These are phyloP conservation scores for Zapus hudsonius DNA, from an alignment of 2,113 vertebrate species.

Conservation along the genomic window DNA sequence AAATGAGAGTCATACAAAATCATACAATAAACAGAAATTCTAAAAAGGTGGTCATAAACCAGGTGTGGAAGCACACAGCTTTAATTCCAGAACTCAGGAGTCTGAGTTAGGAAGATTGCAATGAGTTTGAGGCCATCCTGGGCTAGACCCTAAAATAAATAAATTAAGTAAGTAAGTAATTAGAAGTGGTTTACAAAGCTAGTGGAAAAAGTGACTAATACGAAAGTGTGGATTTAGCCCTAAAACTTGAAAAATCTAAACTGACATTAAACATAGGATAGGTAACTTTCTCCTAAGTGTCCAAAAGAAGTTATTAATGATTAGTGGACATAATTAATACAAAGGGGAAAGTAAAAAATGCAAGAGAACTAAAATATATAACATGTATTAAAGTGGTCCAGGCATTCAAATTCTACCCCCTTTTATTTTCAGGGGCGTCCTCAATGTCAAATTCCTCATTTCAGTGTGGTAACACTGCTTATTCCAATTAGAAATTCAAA, in stretches of 20 bases:
- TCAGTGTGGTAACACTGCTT: not conserved
- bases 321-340: not conserved
- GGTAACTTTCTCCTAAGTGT: not conserved
- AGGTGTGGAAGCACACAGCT: too few species aligned
- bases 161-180: too few species aligned
- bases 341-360: not conserved
- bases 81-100: too few species aligned
- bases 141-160: too few species aligned
- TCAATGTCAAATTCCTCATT: not conserved
- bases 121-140: too few species aligned
- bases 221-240: not conserved
- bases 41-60: not conserved
- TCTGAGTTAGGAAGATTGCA: too few species aligned
- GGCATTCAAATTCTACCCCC: not conserved
- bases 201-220: not conserved
- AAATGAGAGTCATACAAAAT: constrained; percentile 16
- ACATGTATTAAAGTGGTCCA: not conserved
- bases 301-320: constrained; percentile 15
- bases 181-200: not conserved
- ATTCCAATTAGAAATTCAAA: not conserved
- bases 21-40: constrained; percentile 2
- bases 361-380: not conserved
- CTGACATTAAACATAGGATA: not conserved
- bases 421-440: not conserved
- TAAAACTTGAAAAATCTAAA: not conserved